Conservation (phyloP, 2,888 invertebrate genomes). For the Cyrtodaria siliqua region DNA sequence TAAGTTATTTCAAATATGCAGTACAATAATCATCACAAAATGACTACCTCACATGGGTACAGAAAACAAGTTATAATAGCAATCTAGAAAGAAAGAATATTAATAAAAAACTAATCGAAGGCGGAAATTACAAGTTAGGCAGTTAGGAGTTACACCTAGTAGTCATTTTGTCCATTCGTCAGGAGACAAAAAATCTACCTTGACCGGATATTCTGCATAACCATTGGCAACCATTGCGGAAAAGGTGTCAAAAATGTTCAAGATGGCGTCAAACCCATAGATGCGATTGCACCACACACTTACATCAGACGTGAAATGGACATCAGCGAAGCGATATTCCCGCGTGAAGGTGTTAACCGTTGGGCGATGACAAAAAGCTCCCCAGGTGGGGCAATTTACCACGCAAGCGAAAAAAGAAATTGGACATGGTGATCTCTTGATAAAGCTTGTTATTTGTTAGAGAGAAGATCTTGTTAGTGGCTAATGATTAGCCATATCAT, state of each 20-base stretch:
- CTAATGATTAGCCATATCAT: constrained; percentile 66
- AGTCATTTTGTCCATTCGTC: too few species aligned
- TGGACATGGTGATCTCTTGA: constrained; percentile 32
- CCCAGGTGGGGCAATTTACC: constrained; percentile 31
- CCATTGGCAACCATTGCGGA: constrained; percentile 5
- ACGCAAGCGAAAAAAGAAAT: constrained; percentile 29
- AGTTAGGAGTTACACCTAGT: too few species aligned
- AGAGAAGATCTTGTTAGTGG: constrained; percentile 63
- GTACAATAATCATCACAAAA: too few species aligned
- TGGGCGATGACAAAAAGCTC: constrained; percentile 31
- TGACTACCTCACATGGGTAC: too few species aligned
- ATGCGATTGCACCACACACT: constrained; percentile 51
- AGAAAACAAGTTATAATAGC: too few species aligned
- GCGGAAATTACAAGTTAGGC: too few species aligned
- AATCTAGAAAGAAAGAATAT: too few species aligned
- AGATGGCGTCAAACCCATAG: constrained; percentile 56
- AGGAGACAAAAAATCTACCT: too few species aligned
- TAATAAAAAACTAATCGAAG: too few species aligned
- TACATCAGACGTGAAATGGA: constrained; percentile 44
- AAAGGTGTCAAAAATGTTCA: constrained; percentile 41
- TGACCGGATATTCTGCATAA: constrained; percentile 49
- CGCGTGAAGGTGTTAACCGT: constrained; percentile 51
- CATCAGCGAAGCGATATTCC: constrained; percentile 48
- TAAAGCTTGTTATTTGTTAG: constrained; percentile 35
- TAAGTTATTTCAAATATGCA: too few species aligned